phyloP scores from a whole-genome alignment of 2,888 invertebrate species.

The Sphecodes monilicornis region DNA sequence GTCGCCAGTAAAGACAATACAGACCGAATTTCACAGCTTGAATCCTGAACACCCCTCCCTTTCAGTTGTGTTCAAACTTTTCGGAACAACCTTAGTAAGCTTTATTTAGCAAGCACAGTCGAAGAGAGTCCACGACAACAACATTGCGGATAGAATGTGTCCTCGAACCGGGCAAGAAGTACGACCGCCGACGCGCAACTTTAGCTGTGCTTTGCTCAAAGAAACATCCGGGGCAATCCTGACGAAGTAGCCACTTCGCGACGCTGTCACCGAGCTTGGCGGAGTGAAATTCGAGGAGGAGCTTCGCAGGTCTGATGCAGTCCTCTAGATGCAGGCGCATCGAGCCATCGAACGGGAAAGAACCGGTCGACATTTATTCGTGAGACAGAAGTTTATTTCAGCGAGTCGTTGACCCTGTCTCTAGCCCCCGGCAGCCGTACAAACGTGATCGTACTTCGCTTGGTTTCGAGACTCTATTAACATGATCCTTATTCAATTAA shows the following conservation, averaged over 20 bases:
- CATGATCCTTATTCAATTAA: constrained; percentile 70
- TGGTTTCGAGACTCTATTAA: constrained; percentile 69
- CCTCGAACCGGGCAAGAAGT: not conserved
- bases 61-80: too few relatives aligned
- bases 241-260: not conserved
- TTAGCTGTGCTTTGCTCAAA: not conserved
- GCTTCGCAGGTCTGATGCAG: not conserved
- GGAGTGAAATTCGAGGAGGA: not conserved
- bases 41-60: too few relatives aligned
- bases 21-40: too few relatives aligned
- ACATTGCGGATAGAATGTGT: not conserved
- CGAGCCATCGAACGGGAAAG: not conserved
- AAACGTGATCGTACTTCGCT: constrained; percentile 59
- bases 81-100: too few relatives aligned
- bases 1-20: too few relatives aligned
- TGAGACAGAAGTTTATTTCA: not conserved
- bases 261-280: not conserved
- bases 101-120: not conserved
- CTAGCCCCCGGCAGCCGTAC: constrained; percentile 61
- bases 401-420: not conserved
- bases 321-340: not conserved
- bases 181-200: not conserved
- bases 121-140: not conserved
- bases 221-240: not conserved
- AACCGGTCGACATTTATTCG: not conserved